Percentiles rank a stretch among this genome's conserved stretches.
These are phyloP conservation scores for Parotia lawesii DNA, from an alignment of 2,113 vertebrate genomes.

Conservation along the genomic window DNA sequence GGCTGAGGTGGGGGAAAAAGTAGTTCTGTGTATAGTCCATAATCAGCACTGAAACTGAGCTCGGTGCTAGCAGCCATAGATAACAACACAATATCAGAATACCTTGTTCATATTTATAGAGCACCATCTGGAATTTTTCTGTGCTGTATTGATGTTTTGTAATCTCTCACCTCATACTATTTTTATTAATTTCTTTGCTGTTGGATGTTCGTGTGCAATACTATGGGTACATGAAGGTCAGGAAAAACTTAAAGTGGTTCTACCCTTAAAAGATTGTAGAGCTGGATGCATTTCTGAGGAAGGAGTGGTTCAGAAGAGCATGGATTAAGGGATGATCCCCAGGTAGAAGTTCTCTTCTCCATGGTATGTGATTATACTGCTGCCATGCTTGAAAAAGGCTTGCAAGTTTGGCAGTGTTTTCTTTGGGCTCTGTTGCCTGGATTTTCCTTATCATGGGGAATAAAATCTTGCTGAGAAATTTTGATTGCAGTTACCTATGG, in stretches of 20 bases:
- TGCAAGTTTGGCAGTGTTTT: background rate
- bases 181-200: background rate
- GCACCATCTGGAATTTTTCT: background rate
- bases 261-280: background rate
- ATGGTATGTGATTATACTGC: background rate
- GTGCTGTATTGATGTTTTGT: background rate
- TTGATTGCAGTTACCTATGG: background rate
- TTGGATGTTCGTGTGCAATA: rapidly evolving
- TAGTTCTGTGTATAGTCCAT: background rate
- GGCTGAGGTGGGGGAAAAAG: background rate
- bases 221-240: rapidly evolving
- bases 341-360: background rate
- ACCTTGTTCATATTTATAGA: background rate
- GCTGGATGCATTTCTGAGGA: background rate
- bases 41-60: background rate
- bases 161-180: background rate
- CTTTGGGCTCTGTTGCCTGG: background rate
- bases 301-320: background rate
- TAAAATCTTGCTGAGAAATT: background rate
- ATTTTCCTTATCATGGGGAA: background rate
- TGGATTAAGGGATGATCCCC: background rate
- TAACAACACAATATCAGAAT: background rate
- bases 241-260: background rate
- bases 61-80: background rate
- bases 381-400: background rate